Percentiles rank a stretch among this genome's conserved stretches.
Evolutionary conservation across 1,140 invertebrate species (phyloP).

Genomic region (Meloidogyne exigua): DNA sequence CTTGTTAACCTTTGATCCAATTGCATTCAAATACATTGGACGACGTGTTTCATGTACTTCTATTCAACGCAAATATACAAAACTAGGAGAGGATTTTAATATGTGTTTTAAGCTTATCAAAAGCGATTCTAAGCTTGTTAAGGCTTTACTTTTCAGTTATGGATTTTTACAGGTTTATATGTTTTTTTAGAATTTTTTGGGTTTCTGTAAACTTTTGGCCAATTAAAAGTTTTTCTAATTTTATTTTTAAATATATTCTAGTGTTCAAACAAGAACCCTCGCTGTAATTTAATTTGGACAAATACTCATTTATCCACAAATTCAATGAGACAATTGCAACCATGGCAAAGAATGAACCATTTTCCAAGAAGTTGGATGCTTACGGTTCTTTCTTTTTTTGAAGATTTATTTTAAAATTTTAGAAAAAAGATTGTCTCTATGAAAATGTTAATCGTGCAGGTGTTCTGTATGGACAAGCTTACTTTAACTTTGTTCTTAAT

Average conservation of each 20-base stretch:
- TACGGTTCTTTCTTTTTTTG: background rate
- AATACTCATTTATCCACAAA: constrained; percentile 43
- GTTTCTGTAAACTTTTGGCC: background rate
- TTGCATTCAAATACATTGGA: constrained; percentile 12
- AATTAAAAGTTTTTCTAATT: too few relatives aligned
- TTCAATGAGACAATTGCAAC: constrained; percentile 31
- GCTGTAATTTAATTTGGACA: constrained; percentile 50
- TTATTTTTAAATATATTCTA: constrained; percentile 9
- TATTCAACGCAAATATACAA: constrained; percentile 31
- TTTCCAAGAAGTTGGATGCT: constrained; percentile 43
- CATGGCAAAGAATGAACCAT: constrained; percentile 51
- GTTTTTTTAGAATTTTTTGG: background rate
- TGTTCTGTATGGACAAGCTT: constrained; percentile 32
- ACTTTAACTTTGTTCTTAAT: constrained; percentile 52
- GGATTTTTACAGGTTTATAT: constrained; percentile 45
- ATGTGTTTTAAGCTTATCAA: constrained; percentile 52
- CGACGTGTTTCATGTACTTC: background rate
- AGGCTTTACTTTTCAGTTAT: constrained; percentile 47
- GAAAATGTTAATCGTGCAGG: constrained; percentile 38
- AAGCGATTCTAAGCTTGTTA: constrained; percentile 47
- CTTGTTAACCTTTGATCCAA: constrained; percentile 12
- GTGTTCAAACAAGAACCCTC: constrained; percentile 46
- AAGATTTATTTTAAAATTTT: background rate
- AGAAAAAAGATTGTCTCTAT: constrained; percentile 49
- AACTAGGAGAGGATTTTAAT: constrained; percentile 38